Conservation (phyloP, 2,888 invertebrate genomes). For the Gasteruption jaculator region DNA sequence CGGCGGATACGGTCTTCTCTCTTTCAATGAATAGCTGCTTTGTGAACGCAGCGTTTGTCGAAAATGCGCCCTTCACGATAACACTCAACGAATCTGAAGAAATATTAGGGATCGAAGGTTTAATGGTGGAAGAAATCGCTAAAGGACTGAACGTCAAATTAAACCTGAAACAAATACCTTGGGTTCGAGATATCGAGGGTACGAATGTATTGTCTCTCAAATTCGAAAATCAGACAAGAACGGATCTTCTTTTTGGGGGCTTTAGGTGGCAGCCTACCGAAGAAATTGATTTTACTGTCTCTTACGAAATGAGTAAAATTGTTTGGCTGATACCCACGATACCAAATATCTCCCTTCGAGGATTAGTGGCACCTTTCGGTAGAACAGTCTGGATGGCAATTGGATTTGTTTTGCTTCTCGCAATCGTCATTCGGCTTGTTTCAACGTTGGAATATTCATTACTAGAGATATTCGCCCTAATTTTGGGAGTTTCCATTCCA, state of each 20-base stretch:
- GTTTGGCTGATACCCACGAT: slow-evolving; percentile 33
- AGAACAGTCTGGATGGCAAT: slow-evolving; percentile 35
- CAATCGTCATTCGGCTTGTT: slow-evolving; percentile 26
- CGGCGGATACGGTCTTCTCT: too few relatives aligned
- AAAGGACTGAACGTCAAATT: slow-evolving; percentile 13
- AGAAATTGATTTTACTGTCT: slow-evolving; percentile 25
- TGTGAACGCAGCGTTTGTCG: slow-evolving; percentile 26
- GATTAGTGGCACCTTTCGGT: slow-evolving; percentile 34
- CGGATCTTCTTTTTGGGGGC: slow-evolving; percentile 34
- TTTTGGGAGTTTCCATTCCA: slow-evolving; percentile 30
- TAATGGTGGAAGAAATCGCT: slow-evolving; percentile 16
- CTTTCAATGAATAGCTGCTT: slow-evolving; percentile 21
- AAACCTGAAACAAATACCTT: slow-evolving; percentile 9
- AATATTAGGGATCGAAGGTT: slow-evolving; percentile 22
- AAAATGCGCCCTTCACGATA: slow-evolving; percentile 25
- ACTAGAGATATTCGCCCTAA: slow-evolving; percentile 32
- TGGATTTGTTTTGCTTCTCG: slow-evolving; percentile 26
- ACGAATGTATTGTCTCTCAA: neutral
- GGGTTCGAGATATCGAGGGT: slow-evolving; percentile 18
- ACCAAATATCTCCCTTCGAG: slow-evolving; percentile 31
- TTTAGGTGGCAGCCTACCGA: slow-evolving; percentile 19
- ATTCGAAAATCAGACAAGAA: too few relatives aligned
- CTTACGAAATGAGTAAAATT: slow-evolving; percentile 29
- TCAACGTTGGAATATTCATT: slow-evolving; percentile 30
- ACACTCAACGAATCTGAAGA: neutral